Conservation (phyloP, 2,113 vertebrate species). For the Misgurnus mizolepis region DNA sequence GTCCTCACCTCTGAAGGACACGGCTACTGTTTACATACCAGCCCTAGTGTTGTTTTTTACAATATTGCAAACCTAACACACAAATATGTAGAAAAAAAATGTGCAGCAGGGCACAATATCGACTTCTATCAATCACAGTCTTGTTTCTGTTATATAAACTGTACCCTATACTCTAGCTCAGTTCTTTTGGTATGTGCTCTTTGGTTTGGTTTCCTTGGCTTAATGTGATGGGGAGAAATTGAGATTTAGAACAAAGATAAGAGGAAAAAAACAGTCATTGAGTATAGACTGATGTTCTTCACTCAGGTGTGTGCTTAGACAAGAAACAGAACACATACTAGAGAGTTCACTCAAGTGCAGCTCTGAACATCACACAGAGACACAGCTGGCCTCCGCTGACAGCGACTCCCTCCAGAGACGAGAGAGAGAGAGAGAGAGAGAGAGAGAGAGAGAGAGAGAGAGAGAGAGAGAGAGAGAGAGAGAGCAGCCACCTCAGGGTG, state of each 20-base stretch:
- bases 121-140: background rate
- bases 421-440: background rate
- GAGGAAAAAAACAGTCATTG: background rate
- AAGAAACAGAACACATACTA: conserved; percentile 3
- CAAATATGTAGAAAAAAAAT: too few species aligned
- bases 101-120: background rate
- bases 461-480: background rate
- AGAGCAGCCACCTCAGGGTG: conserved; percentile 35
- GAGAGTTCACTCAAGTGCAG: conserved; percentile 28
- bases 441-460: background rate
- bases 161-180: background rate
- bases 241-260: conserved; percentile 23
- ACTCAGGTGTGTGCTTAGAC: conserved; percentile 12
- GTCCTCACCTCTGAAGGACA: too few species aligned
- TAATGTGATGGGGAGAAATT: background rate
- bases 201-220: background rate
- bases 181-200: background rate
- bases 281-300: background rate
- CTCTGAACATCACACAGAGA: conserved; percentile 35
- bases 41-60: too few species aligned
- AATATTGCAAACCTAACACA: too few species aligned
- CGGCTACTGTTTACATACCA: too few species aligned
- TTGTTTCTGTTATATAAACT: background rate
- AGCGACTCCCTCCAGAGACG: background rate
- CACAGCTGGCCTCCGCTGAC: conserved; percentile 17